Base-by-base conservation (phyloP, 2,797 vertebrate species). In the Enoplosus armatus region DNA sequence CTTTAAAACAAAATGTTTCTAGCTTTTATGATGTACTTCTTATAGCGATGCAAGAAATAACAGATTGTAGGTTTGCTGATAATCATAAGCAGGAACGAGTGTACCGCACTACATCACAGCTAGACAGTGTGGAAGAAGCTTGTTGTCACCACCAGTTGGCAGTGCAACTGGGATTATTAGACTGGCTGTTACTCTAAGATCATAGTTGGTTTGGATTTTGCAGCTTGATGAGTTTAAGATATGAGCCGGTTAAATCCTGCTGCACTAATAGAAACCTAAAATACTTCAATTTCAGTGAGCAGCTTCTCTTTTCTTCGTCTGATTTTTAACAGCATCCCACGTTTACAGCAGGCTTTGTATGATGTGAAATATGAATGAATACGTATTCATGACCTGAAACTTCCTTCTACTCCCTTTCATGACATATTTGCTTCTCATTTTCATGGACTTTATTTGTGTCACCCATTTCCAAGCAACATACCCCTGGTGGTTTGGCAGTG, bases 281-380 rank as follows among this genome's bases (percentile, higher is more conserved):
- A 26, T 35, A n/a, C n/a, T n/a, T n/a, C n/a, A 14, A 37, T 24
- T 37, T 55, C 45, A 54, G 31, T 26, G 29, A 66, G 43, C 65
- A 67, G 79, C 61, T 61, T 75, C 35, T 72, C 35, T 63, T 39
- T n/a, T n/a, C n/a, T n/a, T n/a, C n/a, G 41, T 73, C n/a, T 54
- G 48, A 54, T 41, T 65, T 66, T 39, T 54, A 59, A 35, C 45
- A 61, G 22, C 55, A 22, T 60, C 22, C 11, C 35, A 63, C 1
- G 27, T 24, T 55, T n/a, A 50, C 48, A 31, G 48, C 48, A 50
- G 48, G 53, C 27, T 56, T 29, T 33, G 29, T 29, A 18, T 33
- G 47, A 53, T 37, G 33, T 39, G n/a, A n/a, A n/a, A n/a, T n/a
- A n/a, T n/a, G n/a, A n/a, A n/a, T n/a, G n/a, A n/a, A n/a, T n/a